phyloP scores from a whole-genome alignment of 2,888 invertebrate genomes.

The Polydrusus pterygomalis region DNA sequence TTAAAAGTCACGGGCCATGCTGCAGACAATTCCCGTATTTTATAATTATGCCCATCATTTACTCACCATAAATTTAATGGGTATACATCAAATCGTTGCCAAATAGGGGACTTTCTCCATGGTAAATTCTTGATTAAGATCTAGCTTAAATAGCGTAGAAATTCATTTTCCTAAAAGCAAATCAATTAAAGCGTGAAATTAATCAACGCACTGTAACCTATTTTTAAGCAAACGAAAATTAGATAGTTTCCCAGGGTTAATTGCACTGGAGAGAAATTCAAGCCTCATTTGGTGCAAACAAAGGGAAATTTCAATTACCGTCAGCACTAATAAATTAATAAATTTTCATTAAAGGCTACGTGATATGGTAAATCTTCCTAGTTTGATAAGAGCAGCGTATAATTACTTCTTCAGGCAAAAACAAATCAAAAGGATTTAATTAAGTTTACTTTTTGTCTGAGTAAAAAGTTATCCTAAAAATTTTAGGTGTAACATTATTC shows the following conservation, averaged over 20 bases:
- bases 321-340: conserved; percentile 26
- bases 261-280: conserved; percentile 29
- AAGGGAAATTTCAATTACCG: conserved; percentile 26
- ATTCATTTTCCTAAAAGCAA: conserved; percentile 1
- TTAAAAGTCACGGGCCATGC: too few relatives aligned
- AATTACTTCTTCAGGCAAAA: not conserved
- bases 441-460: not conserved
- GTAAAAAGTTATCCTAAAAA: too few relatives aligned
- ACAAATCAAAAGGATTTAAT: not conserved
- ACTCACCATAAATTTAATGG: too few relatives aligned
- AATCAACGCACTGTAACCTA: conserved; percentile 22
- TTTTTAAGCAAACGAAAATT: conserved; percentile 27
- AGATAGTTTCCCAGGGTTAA: conserved; percentile 23
- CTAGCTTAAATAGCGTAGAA: not conserved
- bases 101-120: not conserved
- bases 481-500: too few relatives aligned
- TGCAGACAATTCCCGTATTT: too few relatives aligned
- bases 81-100: not conserved
- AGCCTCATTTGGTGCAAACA: conserved; percentile 30
- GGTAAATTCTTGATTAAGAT: not conserved
- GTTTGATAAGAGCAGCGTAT: not conserved
- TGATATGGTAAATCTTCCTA: conserved; percentile 8
- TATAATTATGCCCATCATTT: too few relatives aligned
- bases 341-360: conserved; percentile 21
- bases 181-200: conserved; percentile 21